Evolutionary conservation across 2,113 vertebrate genomes (phyloP), one percentile per base, ranked within the genome.

Genomic region (Chloropsis cyanopogon): DNA sequence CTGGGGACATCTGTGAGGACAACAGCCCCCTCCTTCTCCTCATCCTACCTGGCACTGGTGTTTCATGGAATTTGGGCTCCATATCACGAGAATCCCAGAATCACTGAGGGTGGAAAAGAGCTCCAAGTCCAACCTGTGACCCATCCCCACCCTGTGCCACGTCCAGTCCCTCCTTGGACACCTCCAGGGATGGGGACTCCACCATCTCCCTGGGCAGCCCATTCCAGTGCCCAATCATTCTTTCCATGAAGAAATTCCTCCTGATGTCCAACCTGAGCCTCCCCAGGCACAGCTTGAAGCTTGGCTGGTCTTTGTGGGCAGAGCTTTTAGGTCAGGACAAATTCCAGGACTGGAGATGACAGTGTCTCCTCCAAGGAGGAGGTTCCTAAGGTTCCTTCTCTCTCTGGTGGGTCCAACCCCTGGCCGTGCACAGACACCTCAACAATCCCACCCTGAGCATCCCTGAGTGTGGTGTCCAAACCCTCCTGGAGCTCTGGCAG

Each of bases 71-170:
- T 47, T 5, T 33, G 64, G 56, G 59, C 29, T 47, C 50, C 0
- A 0, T 0, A 61, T 3, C 12, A 12, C 0, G 3, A 8, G 13
- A 54, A 68, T 35, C 25, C 31, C 41, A 47, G 8, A 12, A 29
- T 18, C 60, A 17, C 22, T 39, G 26, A 21, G 60, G 46, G 0
- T 53, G 69, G 46, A n/a, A 53, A 60, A 35, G 33, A 53, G n/a
- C 46, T 61, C 61, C 24, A 28, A 76, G 54, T 13, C 54, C 52
- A 52, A 14, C 1, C 24, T 82, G 69, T 12, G 53, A 22, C 18
- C 0, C 0, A 25, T 17, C 3, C 22, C 19, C 33, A 59, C 28
- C 28, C 23, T 53, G 78, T 46, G 18, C 37, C 60, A 66, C 0
- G 0, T 17, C 23, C 68, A 29, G 60, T 5, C 22, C 20, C 35